Conservation (phyloP, 2,888 invertebrate genomes). For the Tipula unca region DNA sequence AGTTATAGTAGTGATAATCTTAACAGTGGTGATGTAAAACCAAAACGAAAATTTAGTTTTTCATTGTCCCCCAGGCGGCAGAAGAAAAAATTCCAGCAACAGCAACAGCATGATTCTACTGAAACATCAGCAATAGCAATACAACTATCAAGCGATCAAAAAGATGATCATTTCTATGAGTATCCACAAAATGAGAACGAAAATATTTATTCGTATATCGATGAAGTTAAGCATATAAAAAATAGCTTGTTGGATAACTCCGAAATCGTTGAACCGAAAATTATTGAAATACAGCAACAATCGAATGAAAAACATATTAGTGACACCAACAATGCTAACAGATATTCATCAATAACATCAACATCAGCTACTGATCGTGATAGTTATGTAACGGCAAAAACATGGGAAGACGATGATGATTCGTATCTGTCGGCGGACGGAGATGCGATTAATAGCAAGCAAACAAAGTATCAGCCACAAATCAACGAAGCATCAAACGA, state of each 20-base stretch:
- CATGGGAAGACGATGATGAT: neutral
- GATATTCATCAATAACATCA: neutral
- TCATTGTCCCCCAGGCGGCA: neutral
- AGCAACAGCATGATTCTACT: neutral
- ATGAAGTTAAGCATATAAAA: neutral
- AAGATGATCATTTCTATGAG: neutral
- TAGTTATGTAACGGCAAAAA: conserved; percentile 9
- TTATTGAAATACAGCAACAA: neutral
- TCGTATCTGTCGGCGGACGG: neutral
- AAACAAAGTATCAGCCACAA: neutral
- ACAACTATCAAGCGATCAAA: neutral
- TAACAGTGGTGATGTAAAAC: neutral
- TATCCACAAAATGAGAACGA: neutral
- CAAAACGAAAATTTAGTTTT: conserved; percentile 19
- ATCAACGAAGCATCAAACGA: neutral
- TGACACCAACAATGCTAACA: neutral
- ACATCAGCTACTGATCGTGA: neutral
- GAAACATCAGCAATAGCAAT: neutral
- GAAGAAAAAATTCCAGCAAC: neutral
- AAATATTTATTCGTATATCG: neutral
- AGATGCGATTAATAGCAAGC: neutral
- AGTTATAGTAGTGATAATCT: neutral
- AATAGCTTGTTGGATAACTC: neutral
- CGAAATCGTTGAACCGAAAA: neutral
- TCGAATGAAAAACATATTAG: neutral